Evolutionary conservation across 1,140 invertebrate genomes (phyloP).

Genomic region (Teleopsis dalmanni): DNA sequence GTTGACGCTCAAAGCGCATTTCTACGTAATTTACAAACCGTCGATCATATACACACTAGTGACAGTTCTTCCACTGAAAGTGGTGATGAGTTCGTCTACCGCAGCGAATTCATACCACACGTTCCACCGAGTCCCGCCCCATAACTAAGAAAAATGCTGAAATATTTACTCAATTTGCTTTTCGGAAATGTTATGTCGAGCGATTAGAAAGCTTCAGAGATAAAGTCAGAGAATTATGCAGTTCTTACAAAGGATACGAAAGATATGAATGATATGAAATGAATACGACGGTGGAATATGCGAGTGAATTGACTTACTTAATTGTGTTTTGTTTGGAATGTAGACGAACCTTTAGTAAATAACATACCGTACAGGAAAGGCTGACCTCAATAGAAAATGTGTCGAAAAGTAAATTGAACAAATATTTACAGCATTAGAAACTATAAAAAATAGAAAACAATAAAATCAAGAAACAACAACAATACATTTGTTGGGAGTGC

Average conservation of each 20-base stretch:
- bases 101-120: slow-evolving; percentile 34
- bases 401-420: slow-evolving; percentile 3
- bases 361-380: no score
- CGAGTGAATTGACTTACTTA: no score
- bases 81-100: slow-evolving; percentile 35
- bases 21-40: no score
- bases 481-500: slow-evolving; percentile 11
- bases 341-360: no score
- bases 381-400: no score
- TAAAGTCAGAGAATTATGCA: slow-evolving; percentile 24
- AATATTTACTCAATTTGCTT: slow-evolving; percentile 45
- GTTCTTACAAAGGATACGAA: no score
- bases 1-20: slow-evolving; percentile 6
- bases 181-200: slow-evolving; percentile 15
- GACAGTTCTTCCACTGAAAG: slow-evolving; percentile 41
- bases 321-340: no score
- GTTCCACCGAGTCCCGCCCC: slow-evolving; percentile 45
- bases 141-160: slow-evolving; percentile 46
- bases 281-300: no score
- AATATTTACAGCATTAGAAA: slow-evolving; percentile 4
- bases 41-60: slow-evolving; percentile 18
- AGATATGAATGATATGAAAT: no score
- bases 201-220: no score
- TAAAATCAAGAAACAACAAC: not conserved
- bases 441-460: not conserved